Evolutionary conservation across 2,113 vertebrate genomes (phyloP).

Genomic region (Nibea albiflora): DNA sequence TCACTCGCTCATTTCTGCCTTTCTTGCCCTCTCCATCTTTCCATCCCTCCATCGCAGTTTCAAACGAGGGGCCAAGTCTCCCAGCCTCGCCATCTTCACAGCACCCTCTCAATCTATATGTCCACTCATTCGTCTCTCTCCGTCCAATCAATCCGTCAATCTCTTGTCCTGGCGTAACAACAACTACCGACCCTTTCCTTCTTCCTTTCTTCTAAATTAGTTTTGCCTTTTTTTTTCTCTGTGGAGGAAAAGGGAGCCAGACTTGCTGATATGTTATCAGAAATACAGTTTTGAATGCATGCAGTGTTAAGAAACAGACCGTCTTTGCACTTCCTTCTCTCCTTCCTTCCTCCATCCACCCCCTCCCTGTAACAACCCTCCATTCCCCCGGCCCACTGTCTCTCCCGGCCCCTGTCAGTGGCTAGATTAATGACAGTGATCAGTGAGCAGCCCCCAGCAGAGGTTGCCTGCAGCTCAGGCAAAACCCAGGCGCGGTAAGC

Average conservation of each 20-base stretch:
- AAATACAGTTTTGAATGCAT: slow-evolving; percentile 9
- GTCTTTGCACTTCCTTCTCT: slow-evolving; percentile 29
- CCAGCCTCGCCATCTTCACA: slow-evolving; percentile 49
- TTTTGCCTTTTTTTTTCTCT: slow-evolving; percentile 33
- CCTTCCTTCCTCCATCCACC: slow-evolving; percentile 37
- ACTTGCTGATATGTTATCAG: slow-evolving; percentile 44
- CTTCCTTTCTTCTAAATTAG: slow-evolving; percentile 43
- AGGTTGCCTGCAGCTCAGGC: slow-evolving; percentile 78
- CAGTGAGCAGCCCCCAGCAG: slow-evolving; percentile 81
- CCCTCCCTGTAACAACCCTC: slow-evolving; percentile 43
- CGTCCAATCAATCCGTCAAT: slow-evolving; percentile 62
- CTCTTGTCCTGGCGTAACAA: slow-evolving; percentile 50
- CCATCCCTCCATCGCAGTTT: slow-evolving; percentile 29
- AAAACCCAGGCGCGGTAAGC: slow-evolving; percentile 71
- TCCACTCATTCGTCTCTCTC: slow-evolving; percentile 53
- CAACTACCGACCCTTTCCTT: slow-evolving; percentile 14
- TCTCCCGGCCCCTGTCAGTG: slow-evolving; percentile 78
- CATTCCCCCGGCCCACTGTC: slow-evolving; percentile 50
- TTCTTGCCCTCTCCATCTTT: slow-evolving; percentile 30
- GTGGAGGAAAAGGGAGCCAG: slow-evolving; percentile 17
- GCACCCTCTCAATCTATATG: slow-evolving; percentile 54
- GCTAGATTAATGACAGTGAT: slow-evolving; percentile 88
- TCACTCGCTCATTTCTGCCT: slow-evolving; percentile 7
- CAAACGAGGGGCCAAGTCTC: slow-evolving; percentile 44
- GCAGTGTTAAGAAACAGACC: slow-evolving; percentile 44